Evolutionary conservation across 2,113 vertebrate species (phyloP).

Genomic region (Notothenia rossii): DNA sequence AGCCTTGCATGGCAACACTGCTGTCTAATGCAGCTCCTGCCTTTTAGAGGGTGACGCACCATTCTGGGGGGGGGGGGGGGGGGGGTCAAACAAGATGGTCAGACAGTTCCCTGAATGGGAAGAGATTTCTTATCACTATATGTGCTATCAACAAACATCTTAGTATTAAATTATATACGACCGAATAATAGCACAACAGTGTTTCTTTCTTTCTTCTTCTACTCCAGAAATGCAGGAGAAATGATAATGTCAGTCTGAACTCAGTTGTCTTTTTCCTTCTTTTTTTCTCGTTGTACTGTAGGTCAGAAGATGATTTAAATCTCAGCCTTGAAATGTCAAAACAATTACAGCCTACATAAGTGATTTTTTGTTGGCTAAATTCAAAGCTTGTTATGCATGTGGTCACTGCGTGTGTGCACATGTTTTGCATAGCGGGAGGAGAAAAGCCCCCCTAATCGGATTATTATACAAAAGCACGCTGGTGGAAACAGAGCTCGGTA

Average conservation of each 20-base stretch:
- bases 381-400: neutral
- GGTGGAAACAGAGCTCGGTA: slow-evolving; percentile 60
- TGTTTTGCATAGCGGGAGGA: slow-evolving; percentile 16
- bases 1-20: slow-evolving; percentile 57
- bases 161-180: too few species aligned
- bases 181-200: neutral
- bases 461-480: slow-evolving; percentile 59
- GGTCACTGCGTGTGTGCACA: slow-evolving; percentile 30
- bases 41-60: slow-evolving; percentile 29
- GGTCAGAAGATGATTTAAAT: slow-evolving; percentile 37
- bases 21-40: slow-evolving; percentile 53
- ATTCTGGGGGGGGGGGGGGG: neutral
- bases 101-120: neutral
- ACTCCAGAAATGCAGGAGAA: neutral
- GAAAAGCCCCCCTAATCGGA: slow-evolving; percentile 59
- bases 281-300: neutral
- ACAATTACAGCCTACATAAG: slow-evolving; percentile 56
- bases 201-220: neutral
- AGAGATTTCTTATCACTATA: slow-evolving; percentile 2
- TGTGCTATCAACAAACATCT: neutral
- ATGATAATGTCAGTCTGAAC: neutral
- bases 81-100: neutral
- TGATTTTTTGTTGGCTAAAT: slow-evolving; percentile 5
- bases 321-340: slow-evolving; percentile 66
- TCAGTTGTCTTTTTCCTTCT: slow-evolving; percentile 2